These are phyloP conservation scores for Teleogryllus oceanicus DNA, from an alignment of 2,888 invertebrate species.

Conservation along the genomic window DNA sequence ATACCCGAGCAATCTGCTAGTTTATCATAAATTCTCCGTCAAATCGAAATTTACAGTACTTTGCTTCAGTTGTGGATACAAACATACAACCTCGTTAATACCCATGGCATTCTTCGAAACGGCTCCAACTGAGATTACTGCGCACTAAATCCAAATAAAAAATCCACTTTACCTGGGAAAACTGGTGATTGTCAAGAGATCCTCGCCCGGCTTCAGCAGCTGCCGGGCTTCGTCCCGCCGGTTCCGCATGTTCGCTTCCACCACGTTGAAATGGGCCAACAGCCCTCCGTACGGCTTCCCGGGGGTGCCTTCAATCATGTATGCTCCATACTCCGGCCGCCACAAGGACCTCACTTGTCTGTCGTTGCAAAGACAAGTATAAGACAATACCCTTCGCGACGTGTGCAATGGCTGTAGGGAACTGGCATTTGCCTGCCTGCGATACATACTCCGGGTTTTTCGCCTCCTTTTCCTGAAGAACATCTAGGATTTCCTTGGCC, in stretches of 20 bases:
- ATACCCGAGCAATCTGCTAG: too few species aligned
- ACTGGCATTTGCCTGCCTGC: neutral
- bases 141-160: too few species aligned
- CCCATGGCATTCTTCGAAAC: too few species aligned
- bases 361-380: slow-evolving; percentile 39
- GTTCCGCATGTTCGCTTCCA: slow-evolving; percentile 95
- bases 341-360: slow-evolving; percentile 80
- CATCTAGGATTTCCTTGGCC: slow-evolving; percentile 72
- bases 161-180: slow-evolving; percentile 71
- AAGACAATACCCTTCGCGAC: neutral
- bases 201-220: slow-evolving; percentile 73
- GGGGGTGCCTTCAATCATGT: slow-evolving; percentile 98
- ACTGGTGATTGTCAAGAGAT: slow-evolving; percentile 84
- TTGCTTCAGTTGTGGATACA: too few species aligned
- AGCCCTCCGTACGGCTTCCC: slow-evolving; percentile 92
- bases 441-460: slow-evolving; percentile 67
- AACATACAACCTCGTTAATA: too few species aligned
- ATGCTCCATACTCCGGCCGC: slow-evolving; percentile 98
- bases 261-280: slow-evolving; percentile 94
- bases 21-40: too few species aligned
- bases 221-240: slow-evolving; percentile 80
- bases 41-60: too few species aligned
- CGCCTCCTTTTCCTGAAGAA: slow-evolving; percentile 77
- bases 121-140: too few species aligned
- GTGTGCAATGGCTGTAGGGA: too few species aligned